Evolutionary conservation across 2,888 invertebrate species (phyloP).

Genomic region (Dioctria linearis): DNA sequence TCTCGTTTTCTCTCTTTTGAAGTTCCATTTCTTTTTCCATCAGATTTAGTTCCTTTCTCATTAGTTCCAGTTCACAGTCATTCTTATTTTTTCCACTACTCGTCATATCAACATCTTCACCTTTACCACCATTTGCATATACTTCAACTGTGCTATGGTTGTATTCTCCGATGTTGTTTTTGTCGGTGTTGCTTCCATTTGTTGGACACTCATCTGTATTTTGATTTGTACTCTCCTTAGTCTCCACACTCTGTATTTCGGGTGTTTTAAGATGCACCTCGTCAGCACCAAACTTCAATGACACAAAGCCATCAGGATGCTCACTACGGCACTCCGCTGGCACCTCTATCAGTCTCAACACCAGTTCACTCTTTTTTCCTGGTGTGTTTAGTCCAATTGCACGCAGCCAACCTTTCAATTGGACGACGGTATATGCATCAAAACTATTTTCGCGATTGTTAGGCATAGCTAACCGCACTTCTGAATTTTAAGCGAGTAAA

Average conservation of each 20-base stretch:
- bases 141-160: neutral
- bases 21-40: neutral
- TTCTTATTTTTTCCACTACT: neutral
- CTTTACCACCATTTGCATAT: neutral
- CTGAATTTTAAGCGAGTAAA: no score
- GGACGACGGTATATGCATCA: no score
- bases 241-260: neutral
- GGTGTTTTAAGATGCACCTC: neutral
- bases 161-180: neutral
- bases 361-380: neutral
- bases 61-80: neutral
- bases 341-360: neutral
- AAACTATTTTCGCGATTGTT: no score
- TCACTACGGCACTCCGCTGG: neutral
- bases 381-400: neutral
- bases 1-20: no score
- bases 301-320: neutral
- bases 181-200: no score
- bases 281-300: neutral
- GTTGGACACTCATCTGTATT: no score
- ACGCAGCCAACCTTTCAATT: no score
- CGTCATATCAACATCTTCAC: neutral
- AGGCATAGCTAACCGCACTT: no score
- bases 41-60: neutral
- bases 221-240: neutral